Evolutionary conservation across 2,113 vertebrate species (phyloP).

Genomic region (Passer montanus): DNA sequence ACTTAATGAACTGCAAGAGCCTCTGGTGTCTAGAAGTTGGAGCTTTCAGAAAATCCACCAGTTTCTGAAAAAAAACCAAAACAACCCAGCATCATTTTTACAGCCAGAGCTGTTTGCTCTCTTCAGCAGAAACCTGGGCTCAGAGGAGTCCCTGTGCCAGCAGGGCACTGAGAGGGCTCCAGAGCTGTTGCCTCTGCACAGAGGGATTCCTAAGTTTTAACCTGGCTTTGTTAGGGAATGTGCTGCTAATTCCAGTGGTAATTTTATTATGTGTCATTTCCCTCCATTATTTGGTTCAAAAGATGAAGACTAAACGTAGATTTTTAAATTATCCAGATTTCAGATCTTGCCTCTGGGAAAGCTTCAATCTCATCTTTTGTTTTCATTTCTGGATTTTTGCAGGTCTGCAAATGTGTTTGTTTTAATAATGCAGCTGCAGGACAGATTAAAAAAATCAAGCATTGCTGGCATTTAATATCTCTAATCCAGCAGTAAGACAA

Average conservation of each 20-base stretch:
- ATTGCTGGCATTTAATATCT: slow-evolving; percentile 41
- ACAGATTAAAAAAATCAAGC: slow-evolving; percentile 51
- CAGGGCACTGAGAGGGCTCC: rapidly evolving
- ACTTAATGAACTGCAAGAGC: neutral
- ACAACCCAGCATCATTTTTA: neutral
- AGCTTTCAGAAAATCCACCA: neutral
- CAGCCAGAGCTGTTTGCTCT: neutral
- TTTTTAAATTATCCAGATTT: slow-evolving; percentile 25
- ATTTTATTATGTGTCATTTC: slow-evolving; percentile 41
- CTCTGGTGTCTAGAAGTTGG: neutral
- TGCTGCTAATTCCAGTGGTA: slow-evolving; percentile 58
- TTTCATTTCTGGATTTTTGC: slow-evolving; percentile 53
- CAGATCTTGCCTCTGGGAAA: slow-evolving; percentile 35
- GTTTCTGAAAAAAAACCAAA: neutral
- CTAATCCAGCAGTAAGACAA: slow-evolving; percentile 58
- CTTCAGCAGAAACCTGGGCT: neutral
- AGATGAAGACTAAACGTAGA: slow-evolving; percentile 48
- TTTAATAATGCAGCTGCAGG: slow-evolving; percentile 63
- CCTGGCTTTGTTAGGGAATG: neutral
- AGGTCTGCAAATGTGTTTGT: slow-evolving; percentile 66
- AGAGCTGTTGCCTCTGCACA: neutral
- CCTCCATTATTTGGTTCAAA: slow-evolving; percentile 57
- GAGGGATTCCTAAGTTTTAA: neutral
- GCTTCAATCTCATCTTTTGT: slow-evolving; percentile 49
- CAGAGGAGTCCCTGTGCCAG: neutral